Conservation (phyloP, 2,113 vertebrate genomes). For the Guaruba guarouba region DNA sequence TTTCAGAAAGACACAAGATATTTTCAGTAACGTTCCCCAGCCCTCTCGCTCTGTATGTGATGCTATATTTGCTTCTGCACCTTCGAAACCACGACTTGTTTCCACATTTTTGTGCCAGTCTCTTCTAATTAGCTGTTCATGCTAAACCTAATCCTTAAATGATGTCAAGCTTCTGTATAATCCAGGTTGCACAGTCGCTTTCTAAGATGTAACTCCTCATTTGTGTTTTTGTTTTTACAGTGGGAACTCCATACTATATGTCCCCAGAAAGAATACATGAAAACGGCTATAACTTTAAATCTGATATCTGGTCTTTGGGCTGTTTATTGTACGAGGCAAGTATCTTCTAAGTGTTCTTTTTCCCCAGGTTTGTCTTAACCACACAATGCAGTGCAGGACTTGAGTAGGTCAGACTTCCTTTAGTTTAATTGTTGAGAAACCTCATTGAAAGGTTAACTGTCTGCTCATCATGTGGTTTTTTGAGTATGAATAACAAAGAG, state of each 20-base stretch:
- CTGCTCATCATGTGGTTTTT: rapidly evolving
- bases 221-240: conserved; percentile 74
- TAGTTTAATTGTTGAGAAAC: background rate
- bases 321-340: conserved; percentile 97
- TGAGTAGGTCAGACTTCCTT: background rate
- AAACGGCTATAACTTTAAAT: conserved; percentile 99
- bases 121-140: background rate
- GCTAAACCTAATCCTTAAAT: background rate
- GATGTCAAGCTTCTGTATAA: background rate
- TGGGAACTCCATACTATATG: conserved; percentile 99
- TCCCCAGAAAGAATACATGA: conserved; percentile 98
- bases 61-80: background rate
- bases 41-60: background rate
- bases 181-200: background rate
- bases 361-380: background rate
- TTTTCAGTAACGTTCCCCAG: background rate
- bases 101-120: background rate
- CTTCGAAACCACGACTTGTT: background rate
- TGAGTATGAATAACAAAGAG: rapidly evolving
- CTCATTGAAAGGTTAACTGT: background rate
- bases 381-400: rapidly evolving
- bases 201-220: background rate
- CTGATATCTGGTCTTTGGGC: conserved; percentile 99
- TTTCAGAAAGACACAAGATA: background rate
- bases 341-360: background rate